A percentile compares a stretch with the other conserved stretches of the same genome.
Conservation (phyloP, 2,797 vertebrate genomes). For the Sphenopsis melanotis region DNA sequence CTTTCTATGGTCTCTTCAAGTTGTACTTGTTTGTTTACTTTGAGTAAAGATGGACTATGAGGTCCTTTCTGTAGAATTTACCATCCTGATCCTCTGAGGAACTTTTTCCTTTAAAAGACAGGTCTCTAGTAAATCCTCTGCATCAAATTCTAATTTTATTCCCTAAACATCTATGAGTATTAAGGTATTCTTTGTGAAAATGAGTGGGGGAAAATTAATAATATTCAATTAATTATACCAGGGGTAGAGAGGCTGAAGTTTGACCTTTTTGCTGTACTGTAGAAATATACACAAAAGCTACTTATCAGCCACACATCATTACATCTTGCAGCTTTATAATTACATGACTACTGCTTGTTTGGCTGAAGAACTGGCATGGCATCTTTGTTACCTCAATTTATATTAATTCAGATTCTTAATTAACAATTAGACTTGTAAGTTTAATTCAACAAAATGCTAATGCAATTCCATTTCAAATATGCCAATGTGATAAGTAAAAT, state of each 20-base stretch:
- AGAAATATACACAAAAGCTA: background rate
- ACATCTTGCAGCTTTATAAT: background rate
- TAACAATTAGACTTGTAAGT: background rate
- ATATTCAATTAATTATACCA: background rate
- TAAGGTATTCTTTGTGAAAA: background rate
- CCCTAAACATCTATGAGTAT: background rate
- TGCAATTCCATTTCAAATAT: background rate
- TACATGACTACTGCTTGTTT: background rate
- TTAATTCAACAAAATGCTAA: background rate
- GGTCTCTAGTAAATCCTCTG: background rate
- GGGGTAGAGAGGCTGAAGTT: background rate
- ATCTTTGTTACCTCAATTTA: background rate
- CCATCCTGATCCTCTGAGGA: background rate
- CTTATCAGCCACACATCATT: background rate
- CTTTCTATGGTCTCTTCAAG: background rate
- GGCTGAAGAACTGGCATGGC: background rate
- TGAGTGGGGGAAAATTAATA: background rate
- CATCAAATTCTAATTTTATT: background rate
- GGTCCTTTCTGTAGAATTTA: background rate
- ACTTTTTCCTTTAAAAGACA: background rate
- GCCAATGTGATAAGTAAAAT: background rate
- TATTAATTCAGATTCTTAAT: background rate
- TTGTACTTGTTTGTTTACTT: background rate
- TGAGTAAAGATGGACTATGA: background rate
- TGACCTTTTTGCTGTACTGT: background rate